phyloP scores from a whole-genome alignment of 2,888 invertebrate genomes.

The Tyria jacobaeae region DNA sequence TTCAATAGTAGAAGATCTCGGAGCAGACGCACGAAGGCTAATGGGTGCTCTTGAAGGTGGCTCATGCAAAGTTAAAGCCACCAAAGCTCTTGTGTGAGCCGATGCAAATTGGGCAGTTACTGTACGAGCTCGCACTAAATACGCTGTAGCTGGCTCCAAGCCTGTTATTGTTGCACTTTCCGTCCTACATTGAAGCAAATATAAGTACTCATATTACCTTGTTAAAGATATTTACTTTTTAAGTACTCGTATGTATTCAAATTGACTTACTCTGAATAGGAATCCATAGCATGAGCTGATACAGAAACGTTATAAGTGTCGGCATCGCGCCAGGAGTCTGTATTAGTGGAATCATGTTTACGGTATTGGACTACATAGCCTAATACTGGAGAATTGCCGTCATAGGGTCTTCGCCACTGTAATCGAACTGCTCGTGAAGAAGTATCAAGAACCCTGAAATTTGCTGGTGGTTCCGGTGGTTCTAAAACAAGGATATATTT shows the following conservation, averaged over 20 bases:
- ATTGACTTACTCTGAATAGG: conserved; percentile 73
- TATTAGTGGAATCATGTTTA: conserved; percentile 81
- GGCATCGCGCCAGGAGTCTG: conserved; percentile 86
- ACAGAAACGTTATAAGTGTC: conserved; percentile 87
- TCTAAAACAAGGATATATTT: conserved; percentile 73
- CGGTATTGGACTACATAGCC: conserved; percentile 92
- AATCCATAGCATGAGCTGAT: conserved; percentile 66
- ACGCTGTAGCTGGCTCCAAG: conserved; percentile 79
- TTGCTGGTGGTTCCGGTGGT: conserved; percentile 91
- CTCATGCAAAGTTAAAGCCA: conserved; percentile 78
- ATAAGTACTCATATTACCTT: conserved; percentile 1
- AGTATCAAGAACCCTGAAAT: conserved; percentile 88
- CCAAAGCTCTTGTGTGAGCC: conserved; percentile 74
- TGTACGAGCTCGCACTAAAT: conserved; percentile 77
- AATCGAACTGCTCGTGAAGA: conserved; percentile 87
- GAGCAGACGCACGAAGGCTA: conserved; percentile 74
- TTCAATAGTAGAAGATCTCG: conserved; percentile 73
- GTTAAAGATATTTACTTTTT: neutral
- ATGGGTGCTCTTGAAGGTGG: conserved; percentile 78
- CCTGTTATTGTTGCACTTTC: conserved; percentile 79
- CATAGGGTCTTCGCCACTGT: conserved; percentile 91
- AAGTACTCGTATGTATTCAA: neutral
- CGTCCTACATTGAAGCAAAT: conserved; percentile 53
- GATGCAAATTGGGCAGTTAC: conserved; percentile 82
- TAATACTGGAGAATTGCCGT: conserved; percentile 92